Base-by-base conservation (phyloP, 2,888 invertebrate genomes). In the Galerucella pusilla region DNA sequence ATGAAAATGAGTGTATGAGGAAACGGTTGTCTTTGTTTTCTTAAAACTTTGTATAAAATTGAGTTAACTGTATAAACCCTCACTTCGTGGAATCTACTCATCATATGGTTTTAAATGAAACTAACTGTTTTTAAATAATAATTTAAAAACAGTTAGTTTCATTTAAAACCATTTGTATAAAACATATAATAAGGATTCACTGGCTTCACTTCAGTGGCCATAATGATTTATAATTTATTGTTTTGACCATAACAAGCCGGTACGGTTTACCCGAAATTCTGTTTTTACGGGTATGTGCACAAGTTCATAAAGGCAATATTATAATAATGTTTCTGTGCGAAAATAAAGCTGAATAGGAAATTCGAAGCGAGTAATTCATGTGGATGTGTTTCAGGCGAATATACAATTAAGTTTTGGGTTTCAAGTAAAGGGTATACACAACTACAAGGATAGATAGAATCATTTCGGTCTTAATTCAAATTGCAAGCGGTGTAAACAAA, bases 321-420 rank as follows among this genome's bases (percentile, higher is more conserved):
- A 67, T 72, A 72, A 72, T 72, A 72, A 72, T 67, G 72, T 72
- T 72, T 72, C 72, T 66, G 72, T 59, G 72, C 35, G 60, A 72
- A 72, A 66, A 67, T 72, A 72, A 72, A 66, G 72, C 72, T 72
- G 72, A 72, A 72, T 72, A 67, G 72, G 64, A 74, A 69, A 69
- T 69, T 74, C 64, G 63, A 20, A 6, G 73, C 28, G 65, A 74
- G 60, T 69, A 74, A 74, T 63, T 65, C 73, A 68, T 74, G 68
- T 69, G 73, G 68, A 74, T 69, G 66, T 74, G 69, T 65, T 74
- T 64, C 73, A 57, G 69, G 63, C 59, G 68, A 74, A 64, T 65
- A 63, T 73, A 73, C 68, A 73, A 71, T 71, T 71, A 71, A 71
- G 35, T 65, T 71, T 28, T 64, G 71, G 65, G 65, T 59, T 65